phyloP scores from a whole-genome alignment of 2,113 vertebrate genomes.

The Maccullochella peelii region DNA sequence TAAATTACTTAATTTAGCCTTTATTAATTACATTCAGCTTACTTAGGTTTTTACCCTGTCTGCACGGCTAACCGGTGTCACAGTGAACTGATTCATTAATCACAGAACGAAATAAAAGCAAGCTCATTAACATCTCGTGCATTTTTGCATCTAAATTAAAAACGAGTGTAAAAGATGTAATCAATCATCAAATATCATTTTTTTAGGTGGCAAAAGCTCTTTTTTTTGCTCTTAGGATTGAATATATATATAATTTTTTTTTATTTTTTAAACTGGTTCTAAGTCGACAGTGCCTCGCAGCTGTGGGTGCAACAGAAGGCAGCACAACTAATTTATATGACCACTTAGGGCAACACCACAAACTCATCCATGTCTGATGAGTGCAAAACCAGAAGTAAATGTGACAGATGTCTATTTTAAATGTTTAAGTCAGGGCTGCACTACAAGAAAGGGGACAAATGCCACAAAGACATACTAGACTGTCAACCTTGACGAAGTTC shows the following conservation, averaged over 20 bases:
- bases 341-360: not conserved
- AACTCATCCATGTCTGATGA: not conserved
- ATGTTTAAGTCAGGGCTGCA: not conserved
- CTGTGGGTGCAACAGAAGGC: not conserved
- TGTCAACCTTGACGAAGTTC: not conserved
- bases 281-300: not conserved
- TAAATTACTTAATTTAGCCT: slow-evolving; percentile 17
- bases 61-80: not conserved
- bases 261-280: not conserved
- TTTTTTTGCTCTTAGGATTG: not conserved
- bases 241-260: not conserved
- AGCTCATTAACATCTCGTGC: slow-evolving; percentile 5
- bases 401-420: not conserved
- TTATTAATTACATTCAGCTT: slow-evolving; percentile 28
- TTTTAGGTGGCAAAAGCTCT: not conserved
- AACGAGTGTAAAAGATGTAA: not conserved
- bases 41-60: not conserved
- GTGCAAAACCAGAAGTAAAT: not conserved
- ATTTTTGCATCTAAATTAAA: not conserved
- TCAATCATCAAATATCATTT: not conserved
- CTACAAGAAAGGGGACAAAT: not conserved
- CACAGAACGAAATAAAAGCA: not conserved
- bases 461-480: not conserved
- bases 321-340: not conserved
- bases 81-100: not conserved